Base-by-base conservation (phyloP, 2,888 invertebrate genomes). In the Coleophora deauratella region DNA sequence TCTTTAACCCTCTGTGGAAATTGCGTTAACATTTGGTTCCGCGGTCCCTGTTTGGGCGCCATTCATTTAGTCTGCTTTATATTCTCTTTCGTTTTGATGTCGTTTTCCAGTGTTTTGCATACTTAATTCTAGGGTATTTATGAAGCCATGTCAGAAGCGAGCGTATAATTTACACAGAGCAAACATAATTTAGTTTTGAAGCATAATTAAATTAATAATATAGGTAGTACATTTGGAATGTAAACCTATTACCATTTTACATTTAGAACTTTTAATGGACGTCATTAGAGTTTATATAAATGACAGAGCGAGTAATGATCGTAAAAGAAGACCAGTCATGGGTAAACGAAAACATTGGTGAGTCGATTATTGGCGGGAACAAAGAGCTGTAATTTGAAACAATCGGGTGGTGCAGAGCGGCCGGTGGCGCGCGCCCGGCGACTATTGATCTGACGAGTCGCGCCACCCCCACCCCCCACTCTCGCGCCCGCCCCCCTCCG, bases 371-470 rank as follows among this genome's bases (percentile, higher is more conserved):
- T 71, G 74, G 74, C 73, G 73, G 76, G 76, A 79, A 21, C 21
- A 21, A 21, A 21, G 21, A 21, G 21, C 21, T 21, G 81, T 81
- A 85, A 82, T 82, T 82, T 78, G 84, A 84, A 84, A 84, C 84
- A 84, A 85, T 85, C 81, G 81, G 72, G 70, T 68, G 72, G 74
- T 72, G 75, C 72, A 66, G 72, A 69, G 75, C 76, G 73, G 67
- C 66, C 65, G 66, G 48, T 41, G 54, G 51, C 55, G 61, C 57
- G 55, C 72, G 57, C 80, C 79, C 77, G 72, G 59, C 78, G 78
- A 81, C 82, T 82, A 82, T 82, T 84, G 82, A 82, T 84, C 82
- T 82, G 82, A 61, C 75, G 74, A 70, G 67, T 62, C 72, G 66
- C 70, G 52, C 33, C 65, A 54, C 68, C 62, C 57, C 63, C 57